Evolutionary conservation across 2,888 invertebrate genomes (phyloP).

Genomic region (Lepidocyrtoides sp.): DNA sequence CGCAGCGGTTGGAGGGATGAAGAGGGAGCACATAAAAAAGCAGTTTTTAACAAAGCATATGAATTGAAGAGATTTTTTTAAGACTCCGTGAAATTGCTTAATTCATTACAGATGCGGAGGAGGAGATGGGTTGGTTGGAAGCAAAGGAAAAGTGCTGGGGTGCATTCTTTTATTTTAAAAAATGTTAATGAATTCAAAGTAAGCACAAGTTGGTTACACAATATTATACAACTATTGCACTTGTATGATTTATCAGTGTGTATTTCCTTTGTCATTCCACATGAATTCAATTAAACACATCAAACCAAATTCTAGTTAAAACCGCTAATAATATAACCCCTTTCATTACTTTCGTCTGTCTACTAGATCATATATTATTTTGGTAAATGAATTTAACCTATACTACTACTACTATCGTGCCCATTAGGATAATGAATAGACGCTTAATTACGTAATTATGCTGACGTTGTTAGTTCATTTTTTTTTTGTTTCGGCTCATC

Average conservation of each 20-base stretch:
- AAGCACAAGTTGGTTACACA: constrained; percentile 34
- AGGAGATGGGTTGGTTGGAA: neutral
- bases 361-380: neutral
- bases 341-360: neutral
- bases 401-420: neutral
- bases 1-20: neutral
- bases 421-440: constrained; percentile 30
- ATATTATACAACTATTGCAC: neutral
- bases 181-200: constrained; percentile 55
- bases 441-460: constrained; percentile 35
- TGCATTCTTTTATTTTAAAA: constrained; percentile 17
- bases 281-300: constrained; percentile 34
- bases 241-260: constrained; percentile 30
- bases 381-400: too few relatives aligned
- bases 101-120: constrained; percentile 50
- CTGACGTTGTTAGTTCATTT: neutral
- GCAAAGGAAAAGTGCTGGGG: neutral
- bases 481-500: constrained; percentile 26
- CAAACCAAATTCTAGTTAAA: neutral
- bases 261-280: constrained; percentile 30
- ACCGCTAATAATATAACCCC: neutral
- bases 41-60: neutral
- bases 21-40: neutral
- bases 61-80: constrained; percentile 9
- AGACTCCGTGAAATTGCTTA: constrained; percentile 66